A percentile compares a stretch with the other conserved stretches of the same genome.
Evolutionary conservation across 2,888 invertebrate species (phyloP).

Genomic region (Azorinus chamasolen): DNA sequence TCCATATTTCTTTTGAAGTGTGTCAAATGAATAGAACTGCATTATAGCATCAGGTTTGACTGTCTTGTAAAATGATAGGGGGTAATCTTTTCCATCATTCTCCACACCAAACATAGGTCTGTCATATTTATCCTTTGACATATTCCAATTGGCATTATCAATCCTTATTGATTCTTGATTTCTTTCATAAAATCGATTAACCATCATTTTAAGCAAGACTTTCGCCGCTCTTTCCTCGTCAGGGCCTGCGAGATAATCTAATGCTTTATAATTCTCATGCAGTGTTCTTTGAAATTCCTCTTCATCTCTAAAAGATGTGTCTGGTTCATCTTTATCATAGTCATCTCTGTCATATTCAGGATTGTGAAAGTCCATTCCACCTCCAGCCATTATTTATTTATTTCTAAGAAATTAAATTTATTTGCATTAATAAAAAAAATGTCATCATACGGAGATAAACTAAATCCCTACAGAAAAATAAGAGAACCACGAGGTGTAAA

Average conservation of each 20-base stretch:
- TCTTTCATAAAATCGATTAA: slow-evolving; percentile 43
- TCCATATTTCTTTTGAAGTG: slow-evolving; percentile 37
- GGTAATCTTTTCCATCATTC: slow-evolving; percentile 15
- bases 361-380: slow-evolving; percentile 39
- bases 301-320: slow-evolving; percentile 40
- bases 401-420: neutral
- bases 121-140: no score
- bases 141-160: no score
- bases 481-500: slow-evolving; percentile 52
- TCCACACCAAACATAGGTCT: slow-evolving; percentile 37
- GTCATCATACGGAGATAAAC: slow-evolving; percentile 33
- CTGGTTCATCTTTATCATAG: slow-evolving; percentile 18
- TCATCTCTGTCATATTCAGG: slow-evolving; percentile 37
- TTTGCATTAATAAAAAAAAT: slow-evolving; percentile 10
- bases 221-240: slow-evolving; percentile 20
- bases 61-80: slow-evolving; percentile 37
- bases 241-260: slow-evolving; percentile 29
- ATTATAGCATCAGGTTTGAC: no score
- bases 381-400: slow-evolving; percentile 41
- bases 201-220: slow-evolving; percentile 25
- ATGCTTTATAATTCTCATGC: slow-evolving; percentile 30
- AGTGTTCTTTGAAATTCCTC: no score
- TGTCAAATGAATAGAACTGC: no score
- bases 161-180: slow-evolving; percentile 25
- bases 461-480: slow-evolving; percentile 15